Evolutionary conservation across 2,888 invertebrate genomes (phyloP).

Genomic region (Zeuzera pyrina): DNA sequence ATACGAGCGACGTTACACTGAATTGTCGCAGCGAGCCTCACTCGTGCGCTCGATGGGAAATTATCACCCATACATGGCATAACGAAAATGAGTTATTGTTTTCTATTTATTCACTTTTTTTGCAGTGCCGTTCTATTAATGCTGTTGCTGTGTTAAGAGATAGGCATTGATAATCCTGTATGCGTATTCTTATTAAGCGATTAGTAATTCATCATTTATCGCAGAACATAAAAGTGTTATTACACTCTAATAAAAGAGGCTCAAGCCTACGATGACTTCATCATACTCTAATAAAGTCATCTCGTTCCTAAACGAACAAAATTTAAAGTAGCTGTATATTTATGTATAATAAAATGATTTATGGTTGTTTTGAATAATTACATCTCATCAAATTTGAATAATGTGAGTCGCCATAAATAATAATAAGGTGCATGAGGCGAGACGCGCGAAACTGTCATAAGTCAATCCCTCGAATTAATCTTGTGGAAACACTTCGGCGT

Average conservation of each 20-base stretch:
- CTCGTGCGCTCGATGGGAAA: constrained; percentile 56
- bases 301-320: constrained; percentile 49
- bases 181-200: no score
- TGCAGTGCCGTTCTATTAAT: constrained; percentile 8
- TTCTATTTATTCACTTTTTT: constrained; percentile 46
- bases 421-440: constrained; percentile 41
- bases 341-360: constrained; percentile 63
- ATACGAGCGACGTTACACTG: constrained; percentile 65
- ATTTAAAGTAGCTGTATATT: constrained; percentile 19
- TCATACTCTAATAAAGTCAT: constrained; percentile 37
- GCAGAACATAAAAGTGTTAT: constrained; percentile 46
- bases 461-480: constrained; percentile 64
- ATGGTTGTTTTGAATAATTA: constrained; percentile 68
- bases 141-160: not conserved
- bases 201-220: no score
- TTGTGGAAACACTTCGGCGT: constrained; percentile 45
- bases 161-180: not conserved
- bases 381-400: constrained; percentile 72
- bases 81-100: constrained; percentile 71
- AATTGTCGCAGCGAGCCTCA: constrained; percentile 58
- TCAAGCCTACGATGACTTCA: constrained; percentile 55
- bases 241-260: constrained; percentile 46
- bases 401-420: constrained; percentile 63
- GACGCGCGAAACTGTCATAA: constrained; percentile 57
- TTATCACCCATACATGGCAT: constrained; percentile 69